Conservation (phyloP, 2,888 invertebrate species). For the Drosophila acutilabella region DNA sequence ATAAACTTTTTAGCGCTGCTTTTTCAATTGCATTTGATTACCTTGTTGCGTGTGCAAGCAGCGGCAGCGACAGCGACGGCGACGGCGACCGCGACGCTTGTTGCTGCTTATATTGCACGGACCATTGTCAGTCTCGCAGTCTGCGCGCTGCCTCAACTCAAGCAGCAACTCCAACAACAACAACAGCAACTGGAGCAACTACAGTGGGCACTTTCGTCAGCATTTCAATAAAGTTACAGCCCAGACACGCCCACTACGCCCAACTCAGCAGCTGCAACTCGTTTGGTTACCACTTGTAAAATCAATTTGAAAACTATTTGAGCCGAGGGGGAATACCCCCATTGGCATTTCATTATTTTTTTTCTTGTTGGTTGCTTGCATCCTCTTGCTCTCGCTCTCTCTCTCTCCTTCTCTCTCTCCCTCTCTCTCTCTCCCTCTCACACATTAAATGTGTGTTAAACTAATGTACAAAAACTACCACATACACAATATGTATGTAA, state of each 20-base stretch:
- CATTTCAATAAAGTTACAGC: conserved; percentile 61
- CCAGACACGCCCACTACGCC: conserved; percentile 20
- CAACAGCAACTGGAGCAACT: conserved; percentile 4
- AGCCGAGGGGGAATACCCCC: conserved; percentile 36
- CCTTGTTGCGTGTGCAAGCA: conserved; percentile 68
- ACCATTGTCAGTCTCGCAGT: conserved; percentile 9
- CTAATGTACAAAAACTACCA: conserved; percentile 15
- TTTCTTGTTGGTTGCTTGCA: no score
- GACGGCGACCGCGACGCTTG: conserved; percentile 41
- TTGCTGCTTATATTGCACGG: conserved; percentile 36
- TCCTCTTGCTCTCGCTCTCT: no score
- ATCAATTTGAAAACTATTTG: conserved; percentile 68
- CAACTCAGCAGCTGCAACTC: conserved; percentile 47
- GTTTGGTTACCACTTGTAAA: conserved; percentile 72
- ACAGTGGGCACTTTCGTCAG: conserved; percentile 32
- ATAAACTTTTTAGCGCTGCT: conserved; percentile 72
- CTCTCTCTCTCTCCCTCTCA: not conserved
- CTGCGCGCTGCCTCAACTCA: conserved; percentile 14
- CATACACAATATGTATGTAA: conserved; percentile 40
- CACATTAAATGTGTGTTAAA: conserved; percentile 23
- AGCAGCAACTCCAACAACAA: conserved; percentile 14
- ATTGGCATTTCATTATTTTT: conserved; percentile 50
- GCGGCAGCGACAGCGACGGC: not conserved
- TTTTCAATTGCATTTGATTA: conserved; percentile 81
- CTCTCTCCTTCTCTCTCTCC: not conserved